Evolutionary conservation across 1,140 invertebrate genomes (phyloP).

Genomic region (Brachionus rotundiformis): DNA sequence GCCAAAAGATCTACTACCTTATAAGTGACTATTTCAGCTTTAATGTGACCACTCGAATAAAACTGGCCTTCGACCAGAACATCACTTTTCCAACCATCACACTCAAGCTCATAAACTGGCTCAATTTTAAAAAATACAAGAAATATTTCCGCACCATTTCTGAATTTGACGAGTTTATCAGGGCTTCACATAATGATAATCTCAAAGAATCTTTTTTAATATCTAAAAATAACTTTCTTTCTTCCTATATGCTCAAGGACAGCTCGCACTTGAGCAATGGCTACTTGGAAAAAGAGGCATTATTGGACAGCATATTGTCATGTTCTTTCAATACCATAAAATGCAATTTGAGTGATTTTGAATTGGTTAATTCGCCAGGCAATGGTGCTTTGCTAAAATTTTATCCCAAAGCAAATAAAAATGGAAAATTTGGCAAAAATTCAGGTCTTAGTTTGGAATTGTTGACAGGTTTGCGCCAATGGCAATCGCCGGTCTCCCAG

Average conservation of each 20-base stretch:
- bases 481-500: background rate
- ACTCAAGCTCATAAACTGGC: conserved; percentile 27
- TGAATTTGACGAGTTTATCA: conserved; percentile 1
- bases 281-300: background rate
- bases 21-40: conserved; percentile 7
- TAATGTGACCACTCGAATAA: conserved; percentile 20
- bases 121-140: background rate
- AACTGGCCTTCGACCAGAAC: background rate
- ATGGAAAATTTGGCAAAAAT: conserved; percentile 38
- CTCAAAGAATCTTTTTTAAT: conserved; percentile 19
- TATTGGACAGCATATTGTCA: background rate
- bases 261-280: background rate
- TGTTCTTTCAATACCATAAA: background rate
- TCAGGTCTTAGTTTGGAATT: background rate
- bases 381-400: conserved; percentile 18
- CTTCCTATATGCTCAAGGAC: background rate
- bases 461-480: background rate
- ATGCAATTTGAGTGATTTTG: background rate
- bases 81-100: conserved; percentile 25
- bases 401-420: background rate
- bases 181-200: background rate
- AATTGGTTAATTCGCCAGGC: conserved; percentile 7
- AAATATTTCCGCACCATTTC: conserved; percentile 2
- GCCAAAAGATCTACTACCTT: background rate
- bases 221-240: conserved; percentile 24